Conservation (phyloP, 2,888 invertebrate genomes). For the Leptura quadrifasciata region DNA sequence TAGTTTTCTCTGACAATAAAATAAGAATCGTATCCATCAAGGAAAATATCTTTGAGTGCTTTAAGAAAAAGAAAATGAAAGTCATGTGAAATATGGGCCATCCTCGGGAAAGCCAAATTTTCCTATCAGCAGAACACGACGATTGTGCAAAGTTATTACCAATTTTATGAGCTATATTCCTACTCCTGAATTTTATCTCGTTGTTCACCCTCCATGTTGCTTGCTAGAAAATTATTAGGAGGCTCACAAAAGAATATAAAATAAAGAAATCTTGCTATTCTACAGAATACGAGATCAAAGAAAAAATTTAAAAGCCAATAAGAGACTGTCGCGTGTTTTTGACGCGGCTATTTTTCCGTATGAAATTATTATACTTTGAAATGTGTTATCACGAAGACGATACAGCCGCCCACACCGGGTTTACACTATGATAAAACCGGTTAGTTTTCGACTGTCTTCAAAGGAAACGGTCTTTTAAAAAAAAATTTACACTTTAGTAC, state of each 20-base stretch:
- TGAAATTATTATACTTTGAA: constrained; percentile 1
- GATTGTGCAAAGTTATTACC: constrained; percentile 25
- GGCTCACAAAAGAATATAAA: neutral
- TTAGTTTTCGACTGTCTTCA: neutral
- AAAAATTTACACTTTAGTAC: too few relatives aligned
- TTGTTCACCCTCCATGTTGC: constrained; percentile 3
- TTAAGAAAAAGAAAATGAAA: constrained; percentile 23
- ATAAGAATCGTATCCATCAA: neutral
- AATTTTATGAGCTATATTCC: constrained; percentile 22
- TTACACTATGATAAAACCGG: neutral
- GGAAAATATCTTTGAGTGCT: neutral
- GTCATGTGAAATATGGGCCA: constrained; percentile 3
- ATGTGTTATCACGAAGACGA: neutral
- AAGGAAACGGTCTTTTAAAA: neutral
- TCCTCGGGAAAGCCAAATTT: constrained; percentile 14
- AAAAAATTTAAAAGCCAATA: neutral
- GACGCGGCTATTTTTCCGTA: neutral
- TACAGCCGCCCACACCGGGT: neutral
- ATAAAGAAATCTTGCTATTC: neutral
- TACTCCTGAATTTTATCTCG: constrained; percentile 19
- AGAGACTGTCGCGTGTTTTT: neutral
- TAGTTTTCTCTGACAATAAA: neutral
- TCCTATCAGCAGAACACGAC: constrained; percentile 28
- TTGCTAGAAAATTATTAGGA: neutral
- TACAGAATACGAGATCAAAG: neutral